Evolutionary conservation across 2,113 vertebrate species (phyloP).

Genomic region (Alexandromys fortis): DNA sequence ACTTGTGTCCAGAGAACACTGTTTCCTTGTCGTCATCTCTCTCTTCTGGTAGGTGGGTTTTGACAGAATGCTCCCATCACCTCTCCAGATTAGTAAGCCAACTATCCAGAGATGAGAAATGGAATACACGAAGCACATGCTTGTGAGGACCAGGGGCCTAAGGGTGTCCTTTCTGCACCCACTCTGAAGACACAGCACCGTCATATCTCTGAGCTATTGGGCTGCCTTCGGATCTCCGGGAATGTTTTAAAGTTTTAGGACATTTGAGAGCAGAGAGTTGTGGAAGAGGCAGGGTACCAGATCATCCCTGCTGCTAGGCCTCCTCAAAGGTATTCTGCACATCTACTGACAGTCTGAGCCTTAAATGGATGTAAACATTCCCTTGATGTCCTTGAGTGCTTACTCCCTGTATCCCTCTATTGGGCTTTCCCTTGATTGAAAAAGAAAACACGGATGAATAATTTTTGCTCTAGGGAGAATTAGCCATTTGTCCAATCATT

Average conservation of each 20-base stretch:
- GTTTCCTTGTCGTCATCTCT: too few species aligned
- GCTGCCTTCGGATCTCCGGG: background rate
- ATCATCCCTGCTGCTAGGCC: fast-evolving
- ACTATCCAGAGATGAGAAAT: background rate
- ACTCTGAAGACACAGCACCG: background rate
- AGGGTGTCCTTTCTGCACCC: background rate
- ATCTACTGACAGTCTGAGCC: background rate
- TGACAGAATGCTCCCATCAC: background rate
- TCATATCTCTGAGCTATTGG: background rate
- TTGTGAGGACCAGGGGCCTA: fast-evolving
- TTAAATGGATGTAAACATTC: background rate
- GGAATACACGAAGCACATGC: background rate
- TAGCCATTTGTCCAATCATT: background rate
- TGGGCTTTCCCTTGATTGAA: background rate
- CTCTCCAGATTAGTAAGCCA: background rate
- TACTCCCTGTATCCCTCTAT: background rate
- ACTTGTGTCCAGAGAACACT: background rate
- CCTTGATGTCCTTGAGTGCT: background rate
- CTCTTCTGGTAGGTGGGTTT: background rate
- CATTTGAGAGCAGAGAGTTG: fast-evolving
- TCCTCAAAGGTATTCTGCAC: too few species aligned
- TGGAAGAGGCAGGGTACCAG: too few species aligned
- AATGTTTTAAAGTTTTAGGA: background rate
- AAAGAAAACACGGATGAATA: background rate
- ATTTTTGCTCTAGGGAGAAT: background rate